phyloP scores from a whole-genome alignment of 2,888 invertebrate genomes.

The Escarpia spicata region DNA sequence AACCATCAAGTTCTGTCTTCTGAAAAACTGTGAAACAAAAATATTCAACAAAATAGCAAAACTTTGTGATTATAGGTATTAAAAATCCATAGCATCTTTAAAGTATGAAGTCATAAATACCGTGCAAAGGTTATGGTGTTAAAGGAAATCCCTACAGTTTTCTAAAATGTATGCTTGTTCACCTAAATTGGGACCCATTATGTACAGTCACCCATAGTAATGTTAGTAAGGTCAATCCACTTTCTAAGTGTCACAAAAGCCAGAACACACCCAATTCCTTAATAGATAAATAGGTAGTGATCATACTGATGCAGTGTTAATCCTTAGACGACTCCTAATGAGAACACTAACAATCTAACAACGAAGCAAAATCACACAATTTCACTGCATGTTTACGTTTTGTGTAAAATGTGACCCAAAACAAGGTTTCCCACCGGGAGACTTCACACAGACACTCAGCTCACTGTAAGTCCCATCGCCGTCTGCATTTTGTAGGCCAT shows the following conservation, averaged over 20 bases:
- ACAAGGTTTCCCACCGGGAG: background rate
- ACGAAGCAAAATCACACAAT: background rate
- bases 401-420: background rate
- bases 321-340: background rate
- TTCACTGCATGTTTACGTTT: background rate
- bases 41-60: too few relatives aligned
- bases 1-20: too few relatives aligned
- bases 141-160: background rate
- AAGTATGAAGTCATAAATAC: too few relatives aligned
- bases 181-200: background rate
- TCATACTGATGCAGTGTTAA: background rate
- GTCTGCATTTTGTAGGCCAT: background rate
- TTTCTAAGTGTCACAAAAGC: background rate
- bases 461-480: background rate
- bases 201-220: background rate
- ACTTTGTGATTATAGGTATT: too few relatives aligned
- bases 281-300: background rate
- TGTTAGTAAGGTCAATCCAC: background rate
- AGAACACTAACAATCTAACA: background rate
- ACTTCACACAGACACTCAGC: background rate
- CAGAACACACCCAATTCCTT: background rate
- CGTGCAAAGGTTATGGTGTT: background rate
- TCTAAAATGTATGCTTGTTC: background rate
- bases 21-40: too few relatives aligned
- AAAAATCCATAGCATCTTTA: too few relatives aligned